These are phyloP conservation scores for Naja naja DNA, from an alignment of 2,113 vertebrate species.

Conservation along the genomic window DNA sequence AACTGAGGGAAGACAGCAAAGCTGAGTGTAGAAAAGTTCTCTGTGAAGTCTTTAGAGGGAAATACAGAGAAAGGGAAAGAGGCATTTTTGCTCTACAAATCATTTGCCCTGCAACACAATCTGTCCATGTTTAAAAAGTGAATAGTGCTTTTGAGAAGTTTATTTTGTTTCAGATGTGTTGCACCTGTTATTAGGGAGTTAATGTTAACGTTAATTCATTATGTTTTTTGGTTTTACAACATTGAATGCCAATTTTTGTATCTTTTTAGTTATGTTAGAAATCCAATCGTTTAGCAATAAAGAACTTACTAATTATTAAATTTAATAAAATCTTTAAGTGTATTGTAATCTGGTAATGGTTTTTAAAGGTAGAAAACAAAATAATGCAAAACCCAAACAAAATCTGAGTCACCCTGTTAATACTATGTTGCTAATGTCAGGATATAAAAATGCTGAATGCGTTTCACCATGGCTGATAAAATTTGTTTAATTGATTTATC, in stretches of 20 bases:
- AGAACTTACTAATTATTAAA: neutral
- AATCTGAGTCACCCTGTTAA: conserved; percentile 11
- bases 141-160: conserved; percentile 32
- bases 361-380: neutral
- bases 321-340: neutral
- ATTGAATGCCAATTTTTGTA: conserved; percentile 26
- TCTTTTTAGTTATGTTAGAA: neutral
- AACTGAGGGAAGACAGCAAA: neutral
- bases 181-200: conserved; percentile 55
- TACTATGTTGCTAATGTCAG: neutral
- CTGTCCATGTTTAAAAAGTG: conserved; percentile 15
- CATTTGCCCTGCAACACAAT: conserved; percentile 32
- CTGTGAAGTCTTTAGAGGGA: conserved; percentile 25
- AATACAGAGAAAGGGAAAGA: neutral
- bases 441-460: neutral
- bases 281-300: neutral
- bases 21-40: conserved; percentile 3
- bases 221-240: conserved; percentile 10
- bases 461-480: neutral
- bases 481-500: neutral
- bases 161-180: neutral
- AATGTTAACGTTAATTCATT: neutral
- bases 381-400: neutral
- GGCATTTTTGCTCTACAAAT: neutral
- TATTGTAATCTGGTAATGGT: neutral